A percentile compares a stretch with the other conserved stretches of the same genome.
These are phyloP conservation scores for Orchesellides sinensis DNA, from an alignment of 2,888 invertebrate species.

Conservation along the genomic window DNA sequence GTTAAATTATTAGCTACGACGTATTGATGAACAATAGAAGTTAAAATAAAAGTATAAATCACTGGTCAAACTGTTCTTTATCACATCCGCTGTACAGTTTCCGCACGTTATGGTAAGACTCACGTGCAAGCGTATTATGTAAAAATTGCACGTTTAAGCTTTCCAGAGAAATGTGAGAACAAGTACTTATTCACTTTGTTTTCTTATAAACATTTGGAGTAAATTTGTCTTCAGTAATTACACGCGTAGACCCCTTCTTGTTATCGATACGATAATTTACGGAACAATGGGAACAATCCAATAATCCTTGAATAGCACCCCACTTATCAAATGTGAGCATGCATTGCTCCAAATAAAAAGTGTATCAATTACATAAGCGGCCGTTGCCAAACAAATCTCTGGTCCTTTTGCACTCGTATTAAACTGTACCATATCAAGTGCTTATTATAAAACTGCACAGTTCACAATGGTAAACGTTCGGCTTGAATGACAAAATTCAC, in stretches of 20 bases:
- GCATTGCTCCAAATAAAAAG: slow-evolving; percentile 50
- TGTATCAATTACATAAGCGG: slow-evolving; percentile 52
- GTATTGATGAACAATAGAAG: no score
- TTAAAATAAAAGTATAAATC: no score
- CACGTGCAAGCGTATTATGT: no score
- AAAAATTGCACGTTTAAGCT: no score
- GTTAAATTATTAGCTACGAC: no score
- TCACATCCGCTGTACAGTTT: no score
- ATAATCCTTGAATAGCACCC: slow-evolving; percentile 30
- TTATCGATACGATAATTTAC: slow-evolving; percentile 46
- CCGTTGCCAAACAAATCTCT: slow-evolving; percentile 19
- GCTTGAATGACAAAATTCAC: not conserved
- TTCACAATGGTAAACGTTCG: slow-evolving; percentile 25
- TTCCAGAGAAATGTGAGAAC: no score
- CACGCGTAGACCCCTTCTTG: slow-evolving; percentile 39
- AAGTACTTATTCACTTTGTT: not conserved
- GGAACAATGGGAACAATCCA: slow-evolving; percentile 24
- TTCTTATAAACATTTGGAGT: not conserved
- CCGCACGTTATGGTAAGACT: no score
- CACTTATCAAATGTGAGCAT: slow-evolving; percentile 23
- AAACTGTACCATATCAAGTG: slow-evolving; percentile 56
- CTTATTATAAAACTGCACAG: slow-evolving; percentile 39
- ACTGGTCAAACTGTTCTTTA: no score
- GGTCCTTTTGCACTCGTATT: slow-evolving; percentile 8
- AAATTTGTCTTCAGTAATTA: not conserved